phyloP scores from a whole-genome alignment of 2,113 vertebrate species.

The Cacatua alba region DNA sequence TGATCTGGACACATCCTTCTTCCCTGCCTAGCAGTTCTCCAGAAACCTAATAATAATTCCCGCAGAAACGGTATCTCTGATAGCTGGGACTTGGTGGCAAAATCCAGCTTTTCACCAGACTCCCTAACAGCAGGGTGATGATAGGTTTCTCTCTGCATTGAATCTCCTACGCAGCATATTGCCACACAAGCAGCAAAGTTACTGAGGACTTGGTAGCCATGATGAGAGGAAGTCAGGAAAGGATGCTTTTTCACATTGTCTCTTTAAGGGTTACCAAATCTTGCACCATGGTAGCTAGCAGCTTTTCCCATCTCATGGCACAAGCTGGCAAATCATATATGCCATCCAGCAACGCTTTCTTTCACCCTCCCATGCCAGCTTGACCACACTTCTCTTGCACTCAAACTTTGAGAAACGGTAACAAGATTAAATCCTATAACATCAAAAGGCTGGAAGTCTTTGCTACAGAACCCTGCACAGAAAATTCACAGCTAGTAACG shows the following conservation, averaged over 20 bases:
- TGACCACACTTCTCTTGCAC: not conserved
- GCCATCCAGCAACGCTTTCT: not conserved
- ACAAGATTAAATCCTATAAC: not conserved
- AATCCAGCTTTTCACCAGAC: not conserved
- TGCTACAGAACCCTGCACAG: not conserved
- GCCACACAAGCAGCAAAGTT: not conserved
- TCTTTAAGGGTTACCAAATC: not conserved
- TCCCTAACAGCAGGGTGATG: not conserved
- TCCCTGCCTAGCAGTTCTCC: not conserved
- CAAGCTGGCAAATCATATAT: not conserved
- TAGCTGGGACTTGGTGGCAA: not conserved
- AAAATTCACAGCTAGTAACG: not conserved
- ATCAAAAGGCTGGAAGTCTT: not conserved
- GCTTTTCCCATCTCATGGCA: not conserved
- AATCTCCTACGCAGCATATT: not conserved
- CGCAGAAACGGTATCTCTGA: not conserved
- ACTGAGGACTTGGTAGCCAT: accelerated
- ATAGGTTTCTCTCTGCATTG: not conserved
- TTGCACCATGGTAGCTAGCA: not conserved
- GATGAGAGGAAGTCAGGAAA: not conserved
- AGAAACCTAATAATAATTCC: not conserved
- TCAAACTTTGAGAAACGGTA: not conserved
- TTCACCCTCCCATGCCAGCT: not conserved
- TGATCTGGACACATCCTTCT: not conserved
- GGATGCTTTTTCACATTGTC: not conserved